Evolutionary conservation across 2,797 vertebrate species (phyloP).

Genomic region (Luscinia luscinia): DNA sequence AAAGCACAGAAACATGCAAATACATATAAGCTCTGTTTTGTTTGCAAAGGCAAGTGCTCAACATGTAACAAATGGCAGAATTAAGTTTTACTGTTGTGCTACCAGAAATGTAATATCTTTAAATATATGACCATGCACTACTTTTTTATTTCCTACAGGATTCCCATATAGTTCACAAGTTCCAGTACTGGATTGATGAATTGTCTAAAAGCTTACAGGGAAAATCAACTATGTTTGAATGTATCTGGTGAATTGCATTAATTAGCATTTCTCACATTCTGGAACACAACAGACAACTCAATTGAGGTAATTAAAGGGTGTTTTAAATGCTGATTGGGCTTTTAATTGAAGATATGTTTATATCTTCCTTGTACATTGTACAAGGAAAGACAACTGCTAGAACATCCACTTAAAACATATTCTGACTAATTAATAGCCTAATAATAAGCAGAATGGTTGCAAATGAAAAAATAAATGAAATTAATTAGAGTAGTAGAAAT

Average conservation of each 20-base stretch:
- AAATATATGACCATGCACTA: neutral
- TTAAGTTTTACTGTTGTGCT: neutral
- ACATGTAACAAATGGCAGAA: neutral
- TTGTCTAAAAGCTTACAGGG: neutral
- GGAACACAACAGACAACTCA: neutral
- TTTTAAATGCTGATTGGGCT: conserved; percentile 9
- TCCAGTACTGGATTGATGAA: neutral
- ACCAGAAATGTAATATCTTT: neutral
- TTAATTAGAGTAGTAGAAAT: conserved; percentile 23
- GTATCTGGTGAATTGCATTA: neutral
- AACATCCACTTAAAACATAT: conserved; percentile 49
- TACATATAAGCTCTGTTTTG: neutral
- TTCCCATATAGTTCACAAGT: neutral
- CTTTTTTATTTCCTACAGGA: neutral
- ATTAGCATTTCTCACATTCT: neutral
- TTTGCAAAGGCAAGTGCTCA: neutral
- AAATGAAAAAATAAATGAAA: conserved; percentile 2
- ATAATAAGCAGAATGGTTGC: conserved; percentile 21
- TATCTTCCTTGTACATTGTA: conserved; percentile 76
- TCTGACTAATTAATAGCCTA: conserved; percentile 68
- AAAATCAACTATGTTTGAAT: neutral
- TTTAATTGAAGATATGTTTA: conserved; percentile 75
- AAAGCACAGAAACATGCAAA: neutral
- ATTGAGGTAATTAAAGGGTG: neutral
- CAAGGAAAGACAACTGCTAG: conserved; percentile 39